Evolutionary conservation across 2,113 vertebrate species (phyloP).

Genomic region (Bambusicola thoracicus): DNA sequence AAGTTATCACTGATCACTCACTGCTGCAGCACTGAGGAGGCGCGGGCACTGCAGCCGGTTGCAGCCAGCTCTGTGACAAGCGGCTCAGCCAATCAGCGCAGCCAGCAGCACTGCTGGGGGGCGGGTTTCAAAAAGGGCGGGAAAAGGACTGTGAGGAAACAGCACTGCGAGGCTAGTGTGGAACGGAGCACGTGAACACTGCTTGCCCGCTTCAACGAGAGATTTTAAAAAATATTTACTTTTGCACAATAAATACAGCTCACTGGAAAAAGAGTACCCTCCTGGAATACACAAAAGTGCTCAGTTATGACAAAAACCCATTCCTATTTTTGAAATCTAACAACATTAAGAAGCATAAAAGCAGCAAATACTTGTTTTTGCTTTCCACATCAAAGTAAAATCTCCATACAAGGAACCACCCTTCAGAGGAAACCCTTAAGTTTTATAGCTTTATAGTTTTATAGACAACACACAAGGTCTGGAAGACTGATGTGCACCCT

Average conservation of each 20-base stretch:
- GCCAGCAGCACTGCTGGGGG: neutral
- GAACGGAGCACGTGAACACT: neutral
- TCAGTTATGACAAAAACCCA: neutral
- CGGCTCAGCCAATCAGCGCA: neutral
- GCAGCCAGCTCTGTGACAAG: neutral
- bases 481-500: neutral
- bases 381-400: neutral
- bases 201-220: neutral
- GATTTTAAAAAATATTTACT: no score
- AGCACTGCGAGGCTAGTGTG: neutral
- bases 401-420: neutral
- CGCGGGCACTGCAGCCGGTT: no score
- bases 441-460: neutral
- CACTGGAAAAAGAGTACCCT: neutral
- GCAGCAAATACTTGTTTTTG: neutral
- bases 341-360: neutral
- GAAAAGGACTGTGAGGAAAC: neutral
- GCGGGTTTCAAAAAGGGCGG: neutral
- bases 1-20: no score
- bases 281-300: neutral
- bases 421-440: neutral
- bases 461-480: neutral
- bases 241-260: neutral
- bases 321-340: neutral
- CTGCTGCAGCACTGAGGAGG: no score